phyloP scores from a whole-genome alignment of 2,888 invertebrate genomes.

The Latrodectus elegans region DNA sequence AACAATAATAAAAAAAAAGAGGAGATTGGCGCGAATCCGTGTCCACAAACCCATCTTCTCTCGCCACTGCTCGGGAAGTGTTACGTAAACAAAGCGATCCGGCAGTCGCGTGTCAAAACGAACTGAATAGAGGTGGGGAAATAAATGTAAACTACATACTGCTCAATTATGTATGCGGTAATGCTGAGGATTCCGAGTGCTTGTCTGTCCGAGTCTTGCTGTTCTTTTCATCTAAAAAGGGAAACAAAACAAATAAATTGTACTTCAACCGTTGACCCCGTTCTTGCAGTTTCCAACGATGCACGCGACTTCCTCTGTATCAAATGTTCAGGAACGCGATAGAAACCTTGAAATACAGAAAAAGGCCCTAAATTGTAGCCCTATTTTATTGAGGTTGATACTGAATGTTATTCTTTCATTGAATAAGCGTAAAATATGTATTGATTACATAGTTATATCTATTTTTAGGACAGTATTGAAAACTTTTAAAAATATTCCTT shows the following conservation, averaged over 20 bases:
- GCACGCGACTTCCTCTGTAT: background rate
- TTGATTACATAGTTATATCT: no score
- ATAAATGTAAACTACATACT: background rate
- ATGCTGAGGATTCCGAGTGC: background rate
- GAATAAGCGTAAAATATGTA: no score
- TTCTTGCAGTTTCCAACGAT: background rate
- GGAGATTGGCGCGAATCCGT: no score
- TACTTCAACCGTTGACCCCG: background rate
- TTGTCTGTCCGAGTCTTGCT: background rate
- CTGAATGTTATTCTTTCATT: no score
- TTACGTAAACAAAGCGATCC: background rate
- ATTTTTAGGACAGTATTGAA: no score
- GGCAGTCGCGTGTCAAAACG: background rate
- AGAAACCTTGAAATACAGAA: no score
- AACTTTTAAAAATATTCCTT: no score
- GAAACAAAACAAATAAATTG: background rate
- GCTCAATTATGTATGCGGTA: conserved; percentile 33
- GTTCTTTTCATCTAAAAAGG: background rate
- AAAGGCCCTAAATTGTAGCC: no score
- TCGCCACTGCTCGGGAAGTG: background rate
- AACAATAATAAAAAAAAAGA: no score
- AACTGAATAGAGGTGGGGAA: background rate
- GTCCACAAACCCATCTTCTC: background rate
- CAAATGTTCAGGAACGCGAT: no score
- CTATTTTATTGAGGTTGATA: no score